A percentile compares a stretch with the other conserved stretches of the same genome.
These are phyloP conservation scores for Epizoanthus scotinus DNA, from an alignment of 92 coral and sea anemone genomes.

Conservation along the genomic window DNA sequence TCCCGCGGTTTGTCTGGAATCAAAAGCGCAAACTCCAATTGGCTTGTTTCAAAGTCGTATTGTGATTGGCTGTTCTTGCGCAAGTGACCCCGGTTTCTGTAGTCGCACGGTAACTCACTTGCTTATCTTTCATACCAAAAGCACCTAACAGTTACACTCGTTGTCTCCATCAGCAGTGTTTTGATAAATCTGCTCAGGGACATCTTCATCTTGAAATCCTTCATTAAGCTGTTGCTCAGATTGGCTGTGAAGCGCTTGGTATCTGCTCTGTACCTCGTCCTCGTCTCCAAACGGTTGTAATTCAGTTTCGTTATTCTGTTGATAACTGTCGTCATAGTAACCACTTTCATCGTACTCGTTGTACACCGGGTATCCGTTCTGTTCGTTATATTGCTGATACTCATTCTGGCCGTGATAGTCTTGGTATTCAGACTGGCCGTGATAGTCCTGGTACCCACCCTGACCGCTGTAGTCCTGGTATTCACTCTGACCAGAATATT, in stretches of 20 bases:
- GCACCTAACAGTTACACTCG: constrained; percentile 1
- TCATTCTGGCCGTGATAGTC: not conserved
- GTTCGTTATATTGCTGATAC: not conserved
- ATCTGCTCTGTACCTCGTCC: not conserved
- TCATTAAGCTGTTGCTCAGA: not conserved
- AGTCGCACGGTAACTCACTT: too few relatives aligned
- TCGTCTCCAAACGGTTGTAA: not conserved
- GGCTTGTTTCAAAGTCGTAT: too few relatives aligned
- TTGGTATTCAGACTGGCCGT: not conserved
- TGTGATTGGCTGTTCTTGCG: too few relatives aligned
- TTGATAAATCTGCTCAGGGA: constrained; percentile 9
- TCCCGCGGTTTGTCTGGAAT: too few relatives aligned
- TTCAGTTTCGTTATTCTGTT: not conserved
- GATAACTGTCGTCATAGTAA: constrained; percentile 2
- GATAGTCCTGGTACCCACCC: not conserved
- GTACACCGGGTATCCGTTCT: not conserved
- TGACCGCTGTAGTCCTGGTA: not conserved
- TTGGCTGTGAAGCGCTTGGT: not conserved
- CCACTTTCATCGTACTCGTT: not conserved
- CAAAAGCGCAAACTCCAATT: too few relatives aligned
- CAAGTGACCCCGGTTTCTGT: too few relatives aligned
- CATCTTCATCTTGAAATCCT: constrained; percentile 14
- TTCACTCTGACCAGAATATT: not conserved
- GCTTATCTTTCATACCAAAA: not conserved
- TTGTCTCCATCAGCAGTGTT: constrained; percentile 11